These are phyloP conservation scores for Atrichornis clamosus DNA, from an alignment of 2,113 vertebrate species.

Conservation along the genomic window DNA sequence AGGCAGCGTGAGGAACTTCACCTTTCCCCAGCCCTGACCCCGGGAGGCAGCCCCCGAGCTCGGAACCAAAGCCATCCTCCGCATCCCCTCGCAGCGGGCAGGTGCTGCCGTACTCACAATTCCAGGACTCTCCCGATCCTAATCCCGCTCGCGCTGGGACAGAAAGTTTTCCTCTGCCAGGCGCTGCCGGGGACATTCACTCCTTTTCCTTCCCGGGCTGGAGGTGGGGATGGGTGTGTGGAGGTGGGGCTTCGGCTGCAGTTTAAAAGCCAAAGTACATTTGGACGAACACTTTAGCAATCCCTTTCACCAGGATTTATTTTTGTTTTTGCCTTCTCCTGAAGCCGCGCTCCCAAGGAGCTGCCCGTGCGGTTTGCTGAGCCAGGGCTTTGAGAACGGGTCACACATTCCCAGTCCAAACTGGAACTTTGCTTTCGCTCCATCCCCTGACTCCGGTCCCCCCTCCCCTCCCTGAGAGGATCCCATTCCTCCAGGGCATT, in stretches of 20 bases:
- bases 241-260: conserved; percentile 22
- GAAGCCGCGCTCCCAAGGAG: neutral
- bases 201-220: neutral
- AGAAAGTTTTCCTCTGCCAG: fast-evolving
- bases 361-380: neutral
- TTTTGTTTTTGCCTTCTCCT: too few relatives aligned
- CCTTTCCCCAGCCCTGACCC: fast-evolving
- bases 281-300: neutral
- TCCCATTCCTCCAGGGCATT: fast-evolving
- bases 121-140: neutral
- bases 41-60: neutral
- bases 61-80: fast-evolving
- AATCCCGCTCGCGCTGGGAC: fast-evolving
- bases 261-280: too few relatives aligned
- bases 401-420: neutral
- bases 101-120: neutral
- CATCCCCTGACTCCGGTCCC: neutral
- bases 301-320: fast-evolving
- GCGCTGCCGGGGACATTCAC: neutral
- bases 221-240: neutral
- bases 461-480: fast-evolving
- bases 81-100: neutral
- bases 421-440: neutral
- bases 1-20: neutral
- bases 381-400: neutral